Conservation (phyloP, 2,797 vertebrate species). For the Anguilla megastoma region DNA sequence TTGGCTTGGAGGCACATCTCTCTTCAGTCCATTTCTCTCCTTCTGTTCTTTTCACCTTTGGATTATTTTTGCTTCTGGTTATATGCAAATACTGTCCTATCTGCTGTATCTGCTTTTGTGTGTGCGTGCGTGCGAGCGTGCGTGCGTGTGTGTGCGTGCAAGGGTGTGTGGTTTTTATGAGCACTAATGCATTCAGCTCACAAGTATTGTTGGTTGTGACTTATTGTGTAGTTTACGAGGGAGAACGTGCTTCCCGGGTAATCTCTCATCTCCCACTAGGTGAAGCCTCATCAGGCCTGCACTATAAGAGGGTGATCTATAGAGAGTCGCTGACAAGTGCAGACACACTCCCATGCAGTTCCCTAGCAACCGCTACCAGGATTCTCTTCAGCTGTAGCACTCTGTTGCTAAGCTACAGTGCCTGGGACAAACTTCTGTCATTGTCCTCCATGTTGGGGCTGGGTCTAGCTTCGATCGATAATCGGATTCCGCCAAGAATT, state of each 20-base stretch:
- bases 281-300: conserved; percentile 75
- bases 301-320: conserved; percentile 78
- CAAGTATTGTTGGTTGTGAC: conserved; percentile 70
- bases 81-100: conserved; percentile 78
- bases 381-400: conserved; percentile 72
- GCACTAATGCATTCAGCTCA: conserved; percentile 70
- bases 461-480: neutral
- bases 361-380: conserved; percentile 79
- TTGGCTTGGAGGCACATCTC: conserved; percentile 80
- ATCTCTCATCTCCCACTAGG: conserved; percentile 75
- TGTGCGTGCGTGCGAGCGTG: neutral
- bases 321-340: conserved; percentile 69
- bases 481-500: neutral
- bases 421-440: conserved; percentile 69
- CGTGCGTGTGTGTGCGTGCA: neutral
- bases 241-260: conserved; percentile 61
- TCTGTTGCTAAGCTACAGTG: conserved; percentile 81
- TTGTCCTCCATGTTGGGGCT: conserved; percentile 64
- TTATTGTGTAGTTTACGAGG: conserved; percentile 67
- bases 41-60: conserved; percentile 72
- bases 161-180: conserved; percentile 56
- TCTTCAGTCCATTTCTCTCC: conserved; percentile 69
- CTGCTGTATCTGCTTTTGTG: conserved; percentile 59
- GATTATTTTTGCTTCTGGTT: conserved; percentile 78
- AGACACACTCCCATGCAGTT: conserved; percentile 78